Base-by-base conservation (phyloP, 1,140 invertebrate species). In the Colletes latitarsis region DNA sequence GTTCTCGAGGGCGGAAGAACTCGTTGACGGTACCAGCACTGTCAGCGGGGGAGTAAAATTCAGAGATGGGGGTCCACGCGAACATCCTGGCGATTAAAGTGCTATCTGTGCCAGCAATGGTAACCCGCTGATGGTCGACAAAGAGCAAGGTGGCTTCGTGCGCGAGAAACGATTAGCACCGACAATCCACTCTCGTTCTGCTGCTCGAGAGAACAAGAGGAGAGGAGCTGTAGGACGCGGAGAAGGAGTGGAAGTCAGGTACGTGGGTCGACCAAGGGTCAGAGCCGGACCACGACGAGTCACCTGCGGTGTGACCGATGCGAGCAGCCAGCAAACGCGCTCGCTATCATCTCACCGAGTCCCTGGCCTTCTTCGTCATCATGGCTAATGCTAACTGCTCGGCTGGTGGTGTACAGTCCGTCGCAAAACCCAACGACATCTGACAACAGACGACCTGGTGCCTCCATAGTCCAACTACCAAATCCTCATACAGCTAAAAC, bases 301-400 rank as follows among this genome's bases (percentile, higher is more conserved):
- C 84, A 88, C 87, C 87, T 89, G 78, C 70, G 77, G 82, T 87
- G 87, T 87, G 81, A 88, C 83, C 83, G 78, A 87, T 86, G 85
- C 66, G 83, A 83, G 72, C 77, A 73, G 77, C 87, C 55, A 86
- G 79, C 84, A 67, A 86, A 83, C 84, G 87, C 86, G 82, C 77
- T 88, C 87, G 84, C 84, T 88, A 88, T 88, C 88, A 85, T 88
- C 88, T 84, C 82, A 74, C 77, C 78, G 73, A 72, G 83, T 76
- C 71, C 80, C 83, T 78, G 80, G 84, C 71, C 84, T 85, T 86
- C 88, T 83, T 87, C 88, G 87, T 89, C 88, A 88, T 88, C 82
- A 41, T 84, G 76, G 80, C 82, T 86, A 86, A 88, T 89, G 86
- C 85, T 88, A 87, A 87, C 84, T 82, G 84, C 83, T 79, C 55